Conservation (phyloP, 1,140 invertebrate genomes). For the Platorchestia sp. region DNA sequence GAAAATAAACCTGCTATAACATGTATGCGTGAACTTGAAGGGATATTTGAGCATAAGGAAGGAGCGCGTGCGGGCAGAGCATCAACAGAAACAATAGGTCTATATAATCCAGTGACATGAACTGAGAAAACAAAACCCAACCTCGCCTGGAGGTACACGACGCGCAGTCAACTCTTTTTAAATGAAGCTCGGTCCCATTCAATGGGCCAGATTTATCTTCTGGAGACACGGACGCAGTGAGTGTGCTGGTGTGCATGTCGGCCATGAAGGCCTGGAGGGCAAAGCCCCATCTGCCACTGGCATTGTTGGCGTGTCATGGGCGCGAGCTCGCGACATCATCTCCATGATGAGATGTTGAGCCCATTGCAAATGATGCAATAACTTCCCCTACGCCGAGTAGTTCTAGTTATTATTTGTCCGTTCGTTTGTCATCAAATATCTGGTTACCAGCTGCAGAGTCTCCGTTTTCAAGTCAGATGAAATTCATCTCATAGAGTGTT, state of each 20-base stretch:
- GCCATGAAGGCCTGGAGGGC: background rate
- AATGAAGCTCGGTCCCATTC: background rate
- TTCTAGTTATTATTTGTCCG: background rate
- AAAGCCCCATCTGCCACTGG: background rate
- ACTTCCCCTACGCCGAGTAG: background rate
- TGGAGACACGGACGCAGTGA: background rate
- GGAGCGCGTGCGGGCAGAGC: background rate
- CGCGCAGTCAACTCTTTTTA: background rate
- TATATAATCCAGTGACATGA: background rate
- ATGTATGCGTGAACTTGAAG: background rate
- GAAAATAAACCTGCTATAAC: background rate
- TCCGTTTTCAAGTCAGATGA: background rate
- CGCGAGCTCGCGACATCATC: background rate
- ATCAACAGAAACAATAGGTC: background rate
- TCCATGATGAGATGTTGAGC: background rate
- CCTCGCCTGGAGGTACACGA: background rate
- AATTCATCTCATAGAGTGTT: background rate
- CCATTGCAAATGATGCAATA: background rate
- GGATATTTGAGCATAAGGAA: background rate
- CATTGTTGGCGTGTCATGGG: conserved; percentile 5
- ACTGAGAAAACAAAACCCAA: background rate
- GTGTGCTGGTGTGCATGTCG: background rate
- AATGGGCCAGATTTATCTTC: background rate
- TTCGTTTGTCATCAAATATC: background rate
- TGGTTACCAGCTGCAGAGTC: background rate